Conservation (phyloP, 2,888 invertebrate genomes). For the Agrotis segetum region DNA sequence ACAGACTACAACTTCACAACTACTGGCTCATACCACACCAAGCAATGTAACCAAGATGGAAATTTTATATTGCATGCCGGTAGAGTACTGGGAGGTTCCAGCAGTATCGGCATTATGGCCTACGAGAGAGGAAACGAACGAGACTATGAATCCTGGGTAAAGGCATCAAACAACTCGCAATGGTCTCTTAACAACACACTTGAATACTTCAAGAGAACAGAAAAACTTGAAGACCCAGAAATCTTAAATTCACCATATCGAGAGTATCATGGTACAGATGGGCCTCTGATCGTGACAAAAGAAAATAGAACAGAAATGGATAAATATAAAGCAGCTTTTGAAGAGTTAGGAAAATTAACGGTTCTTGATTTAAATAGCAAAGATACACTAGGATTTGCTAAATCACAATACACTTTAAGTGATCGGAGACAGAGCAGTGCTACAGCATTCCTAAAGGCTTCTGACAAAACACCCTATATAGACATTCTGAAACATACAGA, state of each 20-base stretch:
- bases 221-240: conserved; percentile 16
- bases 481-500: conserved; percentile 69
- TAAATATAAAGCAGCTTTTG: conserved; percentile 12
- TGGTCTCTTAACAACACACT: conserved; percentile 27
- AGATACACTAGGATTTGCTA: conserved; percentile 24
- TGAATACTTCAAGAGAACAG: conserved; percentile 35
- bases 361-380: conserved; percentile 12
- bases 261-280: conserved; percentile 22
- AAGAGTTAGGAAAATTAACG: conserved; percentile 3
- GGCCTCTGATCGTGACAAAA: conserved; percentile 20
- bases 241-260: conserved; percentile 14
- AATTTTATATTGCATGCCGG: conserved; percentile 12
- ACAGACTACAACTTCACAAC: conserved; percentile 22
- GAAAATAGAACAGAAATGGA: conserved; percentile 15
- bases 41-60: conserved; percentile 9
- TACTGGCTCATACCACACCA: not conserved
- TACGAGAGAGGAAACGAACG: conserved; percentile 23
- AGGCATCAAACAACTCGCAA: conserved; percentile 5
- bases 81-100: conserved; percentile 34
- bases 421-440: conserved; percentile 68
- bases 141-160: conserved; percentile 31
- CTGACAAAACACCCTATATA: conserved; percentile 67
- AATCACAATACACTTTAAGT: not conserved
- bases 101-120: conserved; percentile 8
- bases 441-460: conserved; percentile 64